These are phyloP conservation scores for Phaedon cochleariae DNA, from an alignment of 2,888 invertebrate species.

Conservation along the genomic window DNA sequence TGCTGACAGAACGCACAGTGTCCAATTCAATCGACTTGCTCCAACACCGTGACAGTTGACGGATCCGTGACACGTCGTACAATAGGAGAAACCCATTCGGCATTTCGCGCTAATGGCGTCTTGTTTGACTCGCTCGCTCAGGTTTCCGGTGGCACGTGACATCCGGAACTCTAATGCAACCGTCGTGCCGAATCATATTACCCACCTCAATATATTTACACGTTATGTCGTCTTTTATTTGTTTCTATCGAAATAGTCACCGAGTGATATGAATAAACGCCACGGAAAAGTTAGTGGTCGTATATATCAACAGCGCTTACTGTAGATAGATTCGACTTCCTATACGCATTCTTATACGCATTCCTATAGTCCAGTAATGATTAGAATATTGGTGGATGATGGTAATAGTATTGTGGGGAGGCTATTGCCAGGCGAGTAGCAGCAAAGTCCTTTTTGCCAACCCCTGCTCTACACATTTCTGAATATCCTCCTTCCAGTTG, in stretches of 20 bases:
- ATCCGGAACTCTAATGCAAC: constrained; percentile 48
- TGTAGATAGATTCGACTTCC: too few relatives aligned
- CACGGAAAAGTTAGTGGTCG: background rate
- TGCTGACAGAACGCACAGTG: background rate
- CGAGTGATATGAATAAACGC: background rate
- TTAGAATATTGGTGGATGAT: too few relatives aligned
- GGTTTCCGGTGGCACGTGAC: constrained; percentile 49
- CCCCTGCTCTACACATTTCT: too few relatives aligned
- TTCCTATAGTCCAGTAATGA: too few relatives aligned
- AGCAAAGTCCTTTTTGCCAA: too few relatives aligned
- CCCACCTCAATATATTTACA: constrained; percentile 29
- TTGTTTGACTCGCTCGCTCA: constrained; percentile 47
- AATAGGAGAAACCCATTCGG: constrained; percentile 38
- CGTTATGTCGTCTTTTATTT: background rate
- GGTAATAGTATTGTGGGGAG: too few relatives aligned
- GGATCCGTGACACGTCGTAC: constrained; percentile 15
- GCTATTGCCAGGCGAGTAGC: too few relatives aligned
- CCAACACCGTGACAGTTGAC: background rate
- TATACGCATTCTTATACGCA: too few relatives aligned
- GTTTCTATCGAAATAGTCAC: background rate
- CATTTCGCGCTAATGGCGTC: constrained; percentile 46
- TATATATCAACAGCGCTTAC: too few relatives aligned
- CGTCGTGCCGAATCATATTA: constrained; percentile 42
- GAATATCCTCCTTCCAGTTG: too few relatives aligned
- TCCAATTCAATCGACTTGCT: background rate